Conservation (phyloP, 1,140 invertebrate species). For the Sipha flava region DNA sequence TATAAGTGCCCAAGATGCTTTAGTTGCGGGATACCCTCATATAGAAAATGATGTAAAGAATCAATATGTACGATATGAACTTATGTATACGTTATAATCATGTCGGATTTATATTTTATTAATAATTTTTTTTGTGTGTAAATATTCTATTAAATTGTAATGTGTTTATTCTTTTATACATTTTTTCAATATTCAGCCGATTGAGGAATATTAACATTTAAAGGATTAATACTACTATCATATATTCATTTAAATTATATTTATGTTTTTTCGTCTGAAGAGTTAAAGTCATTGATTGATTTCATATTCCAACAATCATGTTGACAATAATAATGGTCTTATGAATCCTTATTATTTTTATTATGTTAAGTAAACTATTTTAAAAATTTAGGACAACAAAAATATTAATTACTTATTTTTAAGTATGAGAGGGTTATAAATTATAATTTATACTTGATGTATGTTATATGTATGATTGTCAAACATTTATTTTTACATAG, state of each 20-base stretch:
- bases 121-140: background rate
- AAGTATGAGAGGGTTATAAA: no score
- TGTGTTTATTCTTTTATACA: background rate
- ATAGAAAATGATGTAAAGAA: conserved; percentile 94
- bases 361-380: no score
- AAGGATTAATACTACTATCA: background rate
- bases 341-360: no score
- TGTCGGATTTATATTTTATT: conserved; percentile 3
- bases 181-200: background rate
- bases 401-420: no score
- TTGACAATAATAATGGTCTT: no score
- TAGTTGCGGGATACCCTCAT: conserved; percentile 94
- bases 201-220: background rate
- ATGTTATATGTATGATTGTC: no score
- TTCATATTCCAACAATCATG: no score
- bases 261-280: background rate
- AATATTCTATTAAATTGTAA: background rate
- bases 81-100: conserved; percentile 44
- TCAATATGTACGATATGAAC: conserved; percentile 88
- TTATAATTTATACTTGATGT: no score
- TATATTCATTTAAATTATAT: background rate
- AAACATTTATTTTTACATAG: no score
- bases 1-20: conserved; percentile 95
- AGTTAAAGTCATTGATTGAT: no score
- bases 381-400: no score